Base-by-base conservation (phyloP, 2,797 vertebrate species). In the Bradypodion pumilum region DNA sequence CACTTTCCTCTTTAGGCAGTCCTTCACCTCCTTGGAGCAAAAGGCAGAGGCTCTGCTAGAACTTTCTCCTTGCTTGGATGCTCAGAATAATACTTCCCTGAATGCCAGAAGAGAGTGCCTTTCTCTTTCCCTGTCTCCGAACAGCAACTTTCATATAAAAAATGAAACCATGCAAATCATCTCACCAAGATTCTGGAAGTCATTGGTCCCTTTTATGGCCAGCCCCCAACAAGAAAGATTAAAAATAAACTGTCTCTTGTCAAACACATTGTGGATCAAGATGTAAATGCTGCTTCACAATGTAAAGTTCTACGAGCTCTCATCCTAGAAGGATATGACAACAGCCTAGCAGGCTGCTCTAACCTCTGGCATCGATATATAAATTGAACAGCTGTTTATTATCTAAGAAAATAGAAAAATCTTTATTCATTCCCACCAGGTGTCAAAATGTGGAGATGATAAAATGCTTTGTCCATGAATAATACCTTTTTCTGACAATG, bases 391-490 rank as follows among this genome's bases (percentile, higher is more conserved):
- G 42, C 81, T 25, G 0, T 63, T 16, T 85, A 46, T n/a, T 80
- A 82, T 52, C 78, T 62, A 78, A 25, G 40, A 87, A 76, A 84
- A 88, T 2, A 52, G 27, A 80, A 16, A 85, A 86, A 44, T 46
- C 80, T 79, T 68, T 85, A 5, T 29, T 87, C 59, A 59, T 49
- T 70, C 65, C 3, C 40, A 80, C 1, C 49, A 74, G 37, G 49
- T 68, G 63, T 56, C 49, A 69, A 68, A 76, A 32, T n/a, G 5
- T 1, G 16, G 84, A 87, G 69, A 63, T 27, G 88, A 62, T 6
- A 83, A 56, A 66, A 56, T 29, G 21, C 16, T 78, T 84, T 60
- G 59, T 74, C 32, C 37, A 65, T 35, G 1, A 86, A 82, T 16
- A 7, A 87, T 74, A 13, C 46, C 13, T 84, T 69, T 84, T 63